Percentiles rank a stretch among this genome's conserved stretches.
Conservation (phyloP, 2,797 vertebrate species). For the Acridotheres tristis region DNA sequence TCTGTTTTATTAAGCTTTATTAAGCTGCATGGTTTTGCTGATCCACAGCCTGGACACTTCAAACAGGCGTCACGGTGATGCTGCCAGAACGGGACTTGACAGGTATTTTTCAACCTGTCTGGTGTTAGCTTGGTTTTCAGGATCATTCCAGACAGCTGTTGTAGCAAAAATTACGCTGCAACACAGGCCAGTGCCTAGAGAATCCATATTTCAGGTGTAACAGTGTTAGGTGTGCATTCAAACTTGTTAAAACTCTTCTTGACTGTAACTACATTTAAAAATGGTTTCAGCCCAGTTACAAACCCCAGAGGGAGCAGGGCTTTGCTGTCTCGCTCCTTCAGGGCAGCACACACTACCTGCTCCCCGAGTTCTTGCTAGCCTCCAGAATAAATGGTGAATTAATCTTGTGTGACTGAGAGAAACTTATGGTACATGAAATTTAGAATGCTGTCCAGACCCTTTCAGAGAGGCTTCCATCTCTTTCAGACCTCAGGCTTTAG, state of each 20-base stretch:
- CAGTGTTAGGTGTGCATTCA: conserved; percentile 33
- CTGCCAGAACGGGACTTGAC: not conserved
- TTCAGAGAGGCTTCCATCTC: conserved; percentile 64
- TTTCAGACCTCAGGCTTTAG: conserved; percentile 62
- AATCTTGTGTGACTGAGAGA: conserved; percentile 67
- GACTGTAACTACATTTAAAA: conserved; percentile 45
- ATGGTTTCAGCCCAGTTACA: conserved; percentile 11
- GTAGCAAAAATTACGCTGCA: conserved; percentile 34
- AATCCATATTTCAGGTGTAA: conserved; percentile 44
- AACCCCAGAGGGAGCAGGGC: conserved; percentile 24
- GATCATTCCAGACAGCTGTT: conserved; percentile 39
- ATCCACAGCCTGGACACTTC: not conserved
- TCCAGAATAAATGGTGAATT: conserved; percentile 61
- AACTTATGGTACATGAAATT: conserved; percentile 64
- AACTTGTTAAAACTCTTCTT: conserved; percentile 49
- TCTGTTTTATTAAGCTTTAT: conserved; percentile 32
- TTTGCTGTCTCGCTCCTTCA: not conserved
- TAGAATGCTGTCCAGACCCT: conserved; percentile 65
- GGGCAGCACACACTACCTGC: conserved; percentile 13
- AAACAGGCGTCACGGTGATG: not conserved
- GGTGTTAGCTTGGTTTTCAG: not conserved
- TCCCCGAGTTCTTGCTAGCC: not conserved
- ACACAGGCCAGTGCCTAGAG: not conserved
- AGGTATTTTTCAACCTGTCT: conserved; percentile 38
- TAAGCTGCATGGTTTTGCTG: not conserved